A percentile compares a stretch with the other conserved stretches of the same genome.
Conservation (phyloP, 1,140 invertebrate genomes). For the Gonatopus flavifemur region DNA sequence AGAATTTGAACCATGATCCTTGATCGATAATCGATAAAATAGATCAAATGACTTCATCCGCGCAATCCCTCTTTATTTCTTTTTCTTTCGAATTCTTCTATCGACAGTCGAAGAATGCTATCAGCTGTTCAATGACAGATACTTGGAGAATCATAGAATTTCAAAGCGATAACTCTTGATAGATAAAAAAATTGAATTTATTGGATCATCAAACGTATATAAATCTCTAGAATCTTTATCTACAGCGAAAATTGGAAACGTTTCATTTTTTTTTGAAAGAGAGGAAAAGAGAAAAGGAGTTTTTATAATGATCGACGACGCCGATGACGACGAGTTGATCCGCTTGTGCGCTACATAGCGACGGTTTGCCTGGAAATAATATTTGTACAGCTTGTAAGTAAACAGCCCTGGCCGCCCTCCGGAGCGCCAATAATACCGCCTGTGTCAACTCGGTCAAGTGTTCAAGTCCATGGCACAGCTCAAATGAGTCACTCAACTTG, state of each 20-base stretch:
- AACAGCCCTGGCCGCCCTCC: slow-evolving; percentile 37
- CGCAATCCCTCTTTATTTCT: too few relatives aligned
- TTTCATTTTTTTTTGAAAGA: too few relatives aligned
- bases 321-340: too few relatives aligned
- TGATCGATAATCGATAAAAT: too few relatives aligned
- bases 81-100: slow-evolving; percentile 2
- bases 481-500: too few relatives aligned
- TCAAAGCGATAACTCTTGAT: slow-evolving; percentile 3
- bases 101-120: slow-evolving; percentile 2
- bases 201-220: too few relatives aligned
- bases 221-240: too few relatives aligned
- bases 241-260: too few relatives aligned
- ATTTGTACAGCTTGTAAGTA: slow-evolving; percentile 44
- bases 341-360: too few relatives aligned
- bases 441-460: slow-evolving; percentile 41
- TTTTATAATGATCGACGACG: slow-evolving; percentile 39
- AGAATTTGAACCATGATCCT: too few relatives aligned
- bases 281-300: background rate
- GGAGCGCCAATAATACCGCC: slow-evolving; percentile 41
- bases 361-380: slow-evolving; percentile 40
- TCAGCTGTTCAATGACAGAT: slow-evolving; percentile 10
- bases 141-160: slow-evolving; percentile 11
- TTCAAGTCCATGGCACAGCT: too few relatives aligned
- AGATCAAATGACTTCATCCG: too few relatives aligned
- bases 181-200: slow-evolving; percentile 1